Evolutionary conservation across 2,888 invertebrate genomes (phyloP).

Genomic region (Melanargia galathea): DNA sequence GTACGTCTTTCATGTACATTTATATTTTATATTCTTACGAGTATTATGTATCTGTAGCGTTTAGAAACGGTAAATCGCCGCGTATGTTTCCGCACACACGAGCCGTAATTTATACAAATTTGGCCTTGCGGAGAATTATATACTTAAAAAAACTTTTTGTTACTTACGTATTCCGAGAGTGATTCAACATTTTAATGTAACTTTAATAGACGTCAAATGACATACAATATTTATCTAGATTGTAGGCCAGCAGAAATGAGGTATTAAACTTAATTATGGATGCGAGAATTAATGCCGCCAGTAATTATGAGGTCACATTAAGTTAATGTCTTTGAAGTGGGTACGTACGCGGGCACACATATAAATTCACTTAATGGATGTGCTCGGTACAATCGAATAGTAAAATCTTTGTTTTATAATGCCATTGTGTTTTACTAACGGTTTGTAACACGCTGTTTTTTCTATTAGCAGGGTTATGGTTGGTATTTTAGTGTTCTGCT

Average conservation of each 20-base stretch:
- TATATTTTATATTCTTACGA: no score
- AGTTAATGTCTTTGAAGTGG: constrained; percentile 75
- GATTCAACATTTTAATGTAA: constrained; percentile 68
- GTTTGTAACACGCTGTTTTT: constrained; percentile 22
- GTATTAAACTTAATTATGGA: constrained; percentile 81
- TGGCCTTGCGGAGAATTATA: constrained; percentile 38
- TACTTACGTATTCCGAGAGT: constrained; percentile 49
- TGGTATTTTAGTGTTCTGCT: background rate
- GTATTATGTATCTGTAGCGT: no score
- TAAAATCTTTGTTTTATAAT: constrained; percentile 42
- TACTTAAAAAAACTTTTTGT: constrained; percentile 40
- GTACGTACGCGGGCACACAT: constrained; percentile 47
- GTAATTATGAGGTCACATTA: constrained; percentile 82
- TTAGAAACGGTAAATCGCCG: constrained; percentile 3
- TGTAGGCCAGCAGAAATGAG: constrained; percentile 77
- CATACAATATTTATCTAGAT: constrained; percentile 78
- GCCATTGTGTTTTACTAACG: constrained; percentile 35
- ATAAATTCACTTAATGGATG: constrained; percentile 48
- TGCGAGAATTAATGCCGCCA: constrained; percentile 79
- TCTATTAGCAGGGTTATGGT: background rate
- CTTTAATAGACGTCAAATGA: constrained; percentile 69
- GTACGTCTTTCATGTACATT: no score
- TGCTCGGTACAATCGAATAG: constrained; percentile 44
- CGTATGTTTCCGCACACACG: constrained; percentile 34
- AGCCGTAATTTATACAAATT: constrained; percentile 39